Evolutionary conservation across 1,140 invertebrate species (phyloP).

Genomic region (Oscheius sp.): DNA sequence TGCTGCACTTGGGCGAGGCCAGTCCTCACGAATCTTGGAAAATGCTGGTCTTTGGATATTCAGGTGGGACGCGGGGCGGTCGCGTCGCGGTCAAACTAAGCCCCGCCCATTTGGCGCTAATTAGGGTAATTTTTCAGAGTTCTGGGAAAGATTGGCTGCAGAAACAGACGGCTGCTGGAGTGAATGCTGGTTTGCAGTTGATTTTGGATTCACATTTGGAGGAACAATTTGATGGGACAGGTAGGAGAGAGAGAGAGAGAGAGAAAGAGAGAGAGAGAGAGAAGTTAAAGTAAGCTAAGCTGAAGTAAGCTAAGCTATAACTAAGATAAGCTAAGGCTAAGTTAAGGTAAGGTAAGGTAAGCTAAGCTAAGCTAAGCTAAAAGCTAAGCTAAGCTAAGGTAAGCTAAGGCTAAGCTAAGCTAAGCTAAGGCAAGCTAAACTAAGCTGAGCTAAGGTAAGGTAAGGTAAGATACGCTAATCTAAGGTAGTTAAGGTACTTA

Average conservation of each 20-base stretch:
- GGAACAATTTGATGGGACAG: constrained; percentile 46
- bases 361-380: no score
- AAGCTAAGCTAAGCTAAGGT: no score
- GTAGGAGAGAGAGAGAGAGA: not conserved
- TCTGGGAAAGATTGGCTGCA: constrained; percentile 44
- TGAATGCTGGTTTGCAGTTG: constrained; percentile 48
- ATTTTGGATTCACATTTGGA: constrained; percentile 56
- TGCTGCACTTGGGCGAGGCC: constrained; percentile 51
- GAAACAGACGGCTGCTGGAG: constrained; percentile 49
- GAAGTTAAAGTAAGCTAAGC: no score
- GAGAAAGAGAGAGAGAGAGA: not conserved
- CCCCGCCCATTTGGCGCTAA: constrained; percentile 16
- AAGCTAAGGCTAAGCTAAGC: no score
- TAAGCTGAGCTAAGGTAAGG: not conserved
- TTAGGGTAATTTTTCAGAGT: not conserved
- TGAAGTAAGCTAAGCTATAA: no score
- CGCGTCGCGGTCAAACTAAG: constrained; percentile 40
- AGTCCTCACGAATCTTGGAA: constrained; percentile 54
- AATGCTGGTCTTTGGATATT: constrained; percentile 41
- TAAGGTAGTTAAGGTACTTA: not conserved
- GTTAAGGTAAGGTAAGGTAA: no score
- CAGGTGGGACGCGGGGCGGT: not conserved
- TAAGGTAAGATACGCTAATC: no score
- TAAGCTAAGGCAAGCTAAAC: no score
- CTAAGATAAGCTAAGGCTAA: no score